Evolutionary conservation across 2,797 vertebrate species (phyloP).

Genomic region (Pseudochaenichthys georgianus): DNA sequence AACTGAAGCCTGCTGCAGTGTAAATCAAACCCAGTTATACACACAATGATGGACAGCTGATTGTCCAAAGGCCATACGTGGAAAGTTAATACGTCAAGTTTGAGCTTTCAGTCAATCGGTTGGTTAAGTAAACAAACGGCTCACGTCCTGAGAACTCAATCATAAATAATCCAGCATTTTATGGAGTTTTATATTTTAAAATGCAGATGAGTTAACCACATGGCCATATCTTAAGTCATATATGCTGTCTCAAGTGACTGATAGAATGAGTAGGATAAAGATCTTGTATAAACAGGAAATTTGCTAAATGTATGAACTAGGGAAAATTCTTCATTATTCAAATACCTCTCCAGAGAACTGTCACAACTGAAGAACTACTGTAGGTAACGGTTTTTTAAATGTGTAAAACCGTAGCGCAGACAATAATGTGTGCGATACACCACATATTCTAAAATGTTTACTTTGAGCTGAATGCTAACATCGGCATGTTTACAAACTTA

Average conservation of each 20-base stretch:
- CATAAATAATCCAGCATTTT: not conserved
- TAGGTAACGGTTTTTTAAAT: constrained; percentile 13
- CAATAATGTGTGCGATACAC: not conserved
- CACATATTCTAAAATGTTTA: not conserved
- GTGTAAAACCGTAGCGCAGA: not conserved
- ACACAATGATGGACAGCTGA: constrained; percentile 47
- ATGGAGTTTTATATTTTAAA: constrained; percentile 3
- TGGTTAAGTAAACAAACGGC: constrained; percentile 15
- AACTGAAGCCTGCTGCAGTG: constrained; percentile 58
- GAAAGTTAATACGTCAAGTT: constrained; percentile 12
- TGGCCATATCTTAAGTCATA: not conserved
- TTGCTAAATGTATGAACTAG: constrained; percentile 11
- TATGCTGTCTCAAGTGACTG: constrained; percentile 1
- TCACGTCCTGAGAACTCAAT: not conserved
- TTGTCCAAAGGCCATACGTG: constrained; percentile 25
- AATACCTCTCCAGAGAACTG: constrained; percentile 4
- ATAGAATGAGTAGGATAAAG: constrained; percentile 18
- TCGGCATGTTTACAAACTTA: not conserved
- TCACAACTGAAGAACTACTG: not conserved
- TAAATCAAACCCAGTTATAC: constrained; percentile 57
- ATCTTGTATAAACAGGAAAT: constrained; percentile 1
- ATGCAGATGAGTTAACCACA: constrained; percentile 6
- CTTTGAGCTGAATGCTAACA: not conserved
- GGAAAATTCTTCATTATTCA: not conserved
- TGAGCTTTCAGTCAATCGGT: constrained; percentile 22